Evolutionary conservation across 2,888 invertebrate species (phyloP).

Genomic region (Tolmerus cingulatus): DNA sequence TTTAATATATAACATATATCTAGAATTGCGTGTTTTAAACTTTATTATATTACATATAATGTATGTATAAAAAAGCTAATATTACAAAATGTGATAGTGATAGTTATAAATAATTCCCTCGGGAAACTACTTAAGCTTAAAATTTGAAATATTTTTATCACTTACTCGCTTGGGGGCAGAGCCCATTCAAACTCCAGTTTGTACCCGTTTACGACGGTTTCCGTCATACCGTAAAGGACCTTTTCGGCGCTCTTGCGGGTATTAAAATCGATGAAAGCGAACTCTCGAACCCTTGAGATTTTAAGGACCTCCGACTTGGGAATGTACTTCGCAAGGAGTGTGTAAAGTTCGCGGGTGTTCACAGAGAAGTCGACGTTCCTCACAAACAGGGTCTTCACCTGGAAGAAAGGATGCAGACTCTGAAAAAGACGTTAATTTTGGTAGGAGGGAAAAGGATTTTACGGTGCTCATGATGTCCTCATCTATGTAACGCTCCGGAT

Average conservation of each 20-base stretch:
- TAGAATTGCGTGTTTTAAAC: no score
- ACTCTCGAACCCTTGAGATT: conserved; percentile 54
- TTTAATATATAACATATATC: no score
- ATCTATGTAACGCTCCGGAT: conserved; percentile 52
- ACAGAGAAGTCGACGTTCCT: conserved; percentile 55
- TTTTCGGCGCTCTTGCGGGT: conserved; percentile 53
- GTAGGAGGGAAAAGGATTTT: not conserved
- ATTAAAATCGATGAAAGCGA: conserved; percentile 56
- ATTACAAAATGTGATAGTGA: no score
- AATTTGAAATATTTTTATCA: no score
- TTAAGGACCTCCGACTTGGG: conserved; percentile 53
- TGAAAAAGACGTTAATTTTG: not conserved
- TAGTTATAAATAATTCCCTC: no score
- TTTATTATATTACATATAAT: no score
- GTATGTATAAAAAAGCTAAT: no score
- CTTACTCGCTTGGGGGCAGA: conserved; percentile 55
- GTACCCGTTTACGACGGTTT: conserved; percentile 50
- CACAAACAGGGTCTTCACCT: conserved; percentile 56
- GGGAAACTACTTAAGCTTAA: no score
- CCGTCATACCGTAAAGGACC: conserved; percentile 53
- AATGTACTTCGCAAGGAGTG: conserved; percentile 51
- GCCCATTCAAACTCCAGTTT: conserved; percentile 55
- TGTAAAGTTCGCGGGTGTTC: conserved; percentile 53
- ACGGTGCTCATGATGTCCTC: conserved; percentile 32
- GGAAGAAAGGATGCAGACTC: not conserved